These are phyloP conservation scores for Mus spretus DNA, from an alignment of 2,797 vertebrate species.

Conservation along the genomic window DNA sequence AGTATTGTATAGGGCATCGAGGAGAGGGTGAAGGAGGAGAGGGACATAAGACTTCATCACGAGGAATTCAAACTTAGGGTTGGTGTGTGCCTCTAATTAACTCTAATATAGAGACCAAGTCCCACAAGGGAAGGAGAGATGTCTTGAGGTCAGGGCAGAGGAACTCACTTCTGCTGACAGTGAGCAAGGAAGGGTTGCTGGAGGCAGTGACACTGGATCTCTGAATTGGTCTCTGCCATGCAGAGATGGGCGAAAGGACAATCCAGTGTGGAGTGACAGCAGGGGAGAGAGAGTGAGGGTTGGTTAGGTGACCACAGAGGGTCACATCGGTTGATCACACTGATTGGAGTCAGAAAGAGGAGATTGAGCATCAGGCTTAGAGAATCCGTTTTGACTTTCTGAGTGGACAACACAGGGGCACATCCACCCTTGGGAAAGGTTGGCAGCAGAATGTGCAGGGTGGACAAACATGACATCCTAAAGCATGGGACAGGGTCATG, in stretches of 20 bases:
- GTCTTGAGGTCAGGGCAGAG: not conserved
- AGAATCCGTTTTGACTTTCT: not conserved
- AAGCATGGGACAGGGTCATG: not conserved
- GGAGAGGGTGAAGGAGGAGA: not conserved
- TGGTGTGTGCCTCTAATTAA: not conserved
- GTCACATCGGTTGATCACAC: not conserved
- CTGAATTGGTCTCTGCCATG: not conserved
- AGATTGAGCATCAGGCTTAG: not conserved
- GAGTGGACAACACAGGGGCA: not conserved
- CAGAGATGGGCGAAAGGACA: not conserved
- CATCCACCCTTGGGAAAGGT: not conserved
- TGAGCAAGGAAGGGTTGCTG: not conserved
- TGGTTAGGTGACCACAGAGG: not conserved
- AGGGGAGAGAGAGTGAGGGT: not conserved
- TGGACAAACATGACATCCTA: not conserved
- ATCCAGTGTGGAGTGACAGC: not conserved
- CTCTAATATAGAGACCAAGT: not conserved
- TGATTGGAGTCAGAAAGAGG: not conserved
- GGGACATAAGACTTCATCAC: not conserved
- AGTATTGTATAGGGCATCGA: not conserved
- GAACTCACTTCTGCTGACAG: not conserved
- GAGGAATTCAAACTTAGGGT: not conserved
- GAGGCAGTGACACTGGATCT: not conserved
- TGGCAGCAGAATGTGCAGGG: accelerated
- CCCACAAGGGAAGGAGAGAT: not conserved